Percentiles rank a stretch among this genome's conserved stretches.
phyloP scores from a whole-genome alignment of 2,113 vertebrate genomes.

The Saguinus imperator region DNA sequence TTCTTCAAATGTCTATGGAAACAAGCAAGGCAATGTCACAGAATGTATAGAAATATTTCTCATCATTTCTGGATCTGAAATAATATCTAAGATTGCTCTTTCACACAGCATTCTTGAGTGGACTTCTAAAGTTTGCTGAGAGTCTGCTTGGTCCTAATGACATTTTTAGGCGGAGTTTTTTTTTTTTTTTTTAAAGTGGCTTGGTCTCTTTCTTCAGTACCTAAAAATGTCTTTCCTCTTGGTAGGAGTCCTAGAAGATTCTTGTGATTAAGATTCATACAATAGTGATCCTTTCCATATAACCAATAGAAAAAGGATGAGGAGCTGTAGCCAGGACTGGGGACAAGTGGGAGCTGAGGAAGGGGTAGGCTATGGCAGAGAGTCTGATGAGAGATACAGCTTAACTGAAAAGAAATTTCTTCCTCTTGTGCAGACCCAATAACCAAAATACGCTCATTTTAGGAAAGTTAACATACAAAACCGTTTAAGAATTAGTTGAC shows the following conservation, averaged over 20 bases:
- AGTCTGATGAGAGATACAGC: background rate
- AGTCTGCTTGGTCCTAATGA: background rate
- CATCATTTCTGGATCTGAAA: background rate
- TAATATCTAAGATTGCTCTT: background rate
- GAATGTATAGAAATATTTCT: background rate
- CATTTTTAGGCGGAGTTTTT: background rate
- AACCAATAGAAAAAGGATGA: background rate
- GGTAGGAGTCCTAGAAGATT: background rate
- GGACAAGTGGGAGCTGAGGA: background rate
- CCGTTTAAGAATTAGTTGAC: background rate
- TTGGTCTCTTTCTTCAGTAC: background rate
- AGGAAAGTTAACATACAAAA: constrained; percentile 8
- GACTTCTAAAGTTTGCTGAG: background rate
- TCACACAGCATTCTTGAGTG: background rate
- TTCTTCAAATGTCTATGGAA: constrained; percentile 26
- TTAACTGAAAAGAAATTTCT: background rate
- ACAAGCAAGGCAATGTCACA: background rate
- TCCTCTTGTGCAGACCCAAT: background rate
- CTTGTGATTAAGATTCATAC: background rate
- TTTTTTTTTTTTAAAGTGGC: background rate
- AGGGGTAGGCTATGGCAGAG: background rate
- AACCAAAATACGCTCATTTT: background rate
- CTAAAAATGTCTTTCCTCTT: background rate
- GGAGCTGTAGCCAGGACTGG: background rate
- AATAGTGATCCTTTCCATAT: background rate